These are phyloP conservation scores for Poeciliopsis infans DNA, from an alignment of 2,797 vertebrate genomes.

Conservation along the genomic window DNA sequence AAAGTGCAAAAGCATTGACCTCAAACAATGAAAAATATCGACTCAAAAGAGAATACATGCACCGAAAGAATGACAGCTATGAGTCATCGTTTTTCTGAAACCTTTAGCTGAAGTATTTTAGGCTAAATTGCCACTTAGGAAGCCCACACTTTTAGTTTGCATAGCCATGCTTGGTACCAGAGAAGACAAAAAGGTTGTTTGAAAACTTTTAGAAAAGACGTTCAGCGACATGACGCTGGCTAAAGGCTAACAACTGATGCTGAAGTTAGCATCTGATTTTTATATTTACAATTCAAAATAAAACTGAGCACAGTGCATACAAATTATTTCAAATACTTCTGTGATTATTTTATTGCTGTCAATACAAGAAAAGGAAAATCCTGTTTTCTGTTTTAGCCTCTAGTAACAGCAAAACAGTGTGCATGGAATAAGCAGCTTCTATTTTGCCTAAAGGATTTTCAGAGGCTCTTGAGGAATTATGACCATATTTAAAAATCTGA, in stretches of 20 bases:
- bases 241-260: not conserved
- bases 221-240: not conserved
- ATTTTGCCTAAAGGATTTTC: not conserved
- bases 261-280: not conserved
- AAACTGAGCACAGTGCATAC: not conserved
- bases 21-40: not conserved
- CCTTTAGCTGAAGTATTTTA: not conserved
- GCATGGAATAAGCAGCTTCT: not conserved
- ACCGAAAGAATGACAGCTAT: not conserved
- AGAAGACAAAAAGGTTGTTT: not conserved
- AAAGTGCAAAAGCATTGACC: not conserved
- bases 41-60: not conserved
- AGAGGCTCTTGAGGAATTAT: not conserved
- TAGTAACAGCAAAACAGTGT: not conserved
- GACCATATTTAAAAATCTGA: not conserved
- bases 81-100: not conserved
- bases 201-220: not conserved
- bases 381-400: not conserved
- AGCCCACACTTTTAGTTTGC: not conserved
- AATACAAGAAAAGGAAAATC: not conserved
- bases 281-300: not conserved
- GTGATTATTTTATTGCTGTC: not conserved
- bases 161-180: not conserved
- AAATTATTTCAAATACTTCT: not conserved
- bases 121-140: not conserved